Conservation (phyloP, 1,140 invertebrate genomes). For the Oryctes rhinoceros region DNA sequence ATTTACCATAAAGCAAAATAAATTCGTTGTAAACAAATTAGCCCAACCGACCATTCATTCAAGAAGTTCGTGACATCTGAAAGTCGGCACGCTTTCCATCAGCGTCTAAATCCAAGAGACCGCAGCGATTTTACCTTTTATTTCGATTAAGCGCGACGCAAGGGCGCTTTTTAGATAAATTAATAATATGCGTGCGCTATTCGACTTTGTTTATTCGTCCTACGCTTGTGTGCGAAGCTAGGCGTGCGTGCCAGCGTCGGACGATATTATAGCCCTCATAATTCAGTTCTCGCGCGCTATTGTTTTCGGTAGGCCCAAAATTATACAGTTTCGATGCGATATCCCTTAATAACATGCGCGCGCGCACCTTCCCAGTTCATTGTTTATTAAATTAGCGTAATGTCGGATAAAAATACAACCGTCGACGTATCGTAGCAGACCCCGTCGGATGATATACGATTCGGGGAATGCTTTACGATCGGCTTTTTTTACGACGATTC, state of each 20-base stretch:
- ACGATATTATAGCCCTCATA: neutral
- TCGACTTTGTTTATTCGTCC: neutral
- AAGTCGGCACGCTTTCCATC: too few relatives aligned
- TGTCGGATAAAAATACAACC: slow-evolving; percentile 9
- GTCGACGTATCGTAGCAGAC: neutral
- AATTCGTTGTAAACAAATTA: too few relatives aligned
- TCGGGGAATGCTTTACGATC: neutral
- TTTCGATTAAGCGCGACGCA: neutral
- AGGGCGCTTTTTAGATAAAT: neutral
- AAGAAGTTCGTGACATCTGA: too few relatives aligned
- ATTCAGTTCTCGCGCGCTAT: neutral
- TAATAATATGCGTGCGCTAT: neutral
- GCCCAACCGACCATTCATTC: too few relatives aligned
- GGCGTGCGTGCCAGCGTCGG: neutral
- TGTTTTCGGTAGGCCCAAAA: neutral
- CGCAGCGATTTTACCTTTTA: too few relatives aligned
- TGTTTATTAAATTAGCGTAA: slow-evolving; percentile 20
- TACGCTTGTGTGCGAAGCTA: neutral
- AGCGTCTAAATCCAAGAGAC: too few relatives aligned
- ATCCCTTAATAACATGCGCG: neutral
- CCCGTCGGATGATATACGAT: neutral
- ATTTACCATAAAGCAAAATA: too few relatives aligned
- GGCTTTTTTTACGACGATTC: neutral
- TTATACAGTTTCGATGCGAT: neutral
- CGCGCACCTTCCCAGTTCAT: neutral